Evolutionary conservation across 2,797 vertebrate species (phyloP), one percentile per base, ranked within the genome.

Genomic region (Pygocentrus nattereri): DNA sequence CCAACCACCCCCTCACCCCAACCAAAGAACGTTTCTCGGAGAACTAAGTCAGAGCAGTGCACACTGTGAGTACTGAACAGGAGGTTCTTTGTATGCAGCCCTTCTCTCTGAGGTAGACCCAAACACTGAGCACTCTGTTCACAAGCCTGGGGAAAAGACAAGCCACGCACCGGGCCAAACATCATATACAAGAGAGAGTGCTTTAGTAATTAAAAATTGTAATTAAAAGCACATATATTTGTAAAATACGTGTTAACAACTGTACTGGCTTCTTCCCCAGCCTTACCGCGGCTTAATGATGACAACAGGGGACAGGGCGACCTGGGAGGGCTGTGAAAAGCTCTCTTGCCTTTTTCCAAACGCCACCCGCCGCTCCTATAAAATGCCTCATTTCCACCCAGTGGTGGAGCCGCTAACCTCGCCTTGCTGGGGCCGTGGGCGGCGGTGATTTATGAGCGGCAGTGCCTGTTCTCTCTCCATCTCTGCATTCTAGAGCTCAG

Each of bases 351-450:
- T 91, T 92, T 92, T 91, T 91, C n/a, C 89, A 65, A 89, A 93
- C 89, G 86, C 89, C 89, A 90, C 87, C 85, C 88, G 25, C 85
- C 72, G 88, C 86, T 91, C 88, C 90, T 91, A 93, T 95, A 94
- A 94, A 95, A 95, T 19, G 93, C 87, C 88, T 94, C 90, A 92
- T 94, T 94, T 94, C 92, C 93, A 94, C 89, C 89, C 89, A 58
- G 88, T 44, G 85, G 90, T 89, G 92, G 91, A 91, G 90, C 85
- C 47, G 89, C 88, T 92, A 90, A 92, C 91, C 88, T 94, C 75
- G 50, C 64, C 69, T 47, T 19, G 64, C 67, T 27, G 59, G 76
- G 82, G 65, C 75, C 52, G 44, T 56, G 44, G 78, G 78, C 69
- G 41, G 84, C 71, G 44, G 52, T 93, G 92, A 93, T 95, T 94